These are phyloP conservation scores for Drosophila rufa DNA, from an alignment of 1,140 invertebrate genomes.

Conservation along the genomic window DNA sequence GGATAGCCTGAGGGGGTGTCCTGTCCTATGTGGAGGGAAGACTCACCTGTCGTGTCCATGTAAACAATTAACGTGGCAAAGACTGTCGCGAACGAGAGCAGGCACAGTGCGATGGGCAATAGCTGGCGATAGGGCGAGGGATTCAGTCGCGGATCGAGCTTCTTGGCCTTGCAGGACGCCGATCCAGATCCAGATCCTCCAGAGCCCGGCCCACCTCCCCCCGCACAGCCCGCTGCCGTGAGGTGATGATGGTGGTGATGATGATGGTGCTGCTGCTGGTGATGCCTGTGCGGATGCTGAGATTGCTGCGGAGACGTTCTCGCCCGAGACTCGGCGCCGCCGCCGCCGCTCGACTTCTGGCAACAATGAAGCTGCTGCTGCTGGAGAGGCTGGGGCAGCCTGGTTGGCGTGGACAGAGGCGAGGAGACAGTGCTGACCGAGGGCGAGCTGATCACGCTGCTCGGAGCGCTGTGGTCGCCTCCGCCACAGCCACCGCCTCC, in stretches of 20 bases:
- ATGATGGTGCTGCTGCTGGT: conserved; percentile 62
- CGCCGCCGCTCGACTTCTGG: conserved; percentile 48
- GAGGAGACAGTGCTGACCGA: conserved; percentile 79
- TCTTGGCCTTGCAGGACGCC: conserved; percentile 68
- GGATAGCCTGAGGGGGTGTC: conserved; percentile 32
- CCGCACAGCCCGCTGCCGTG: conserved; percentile 43
- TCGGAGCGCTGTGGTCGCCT: conserved; percentile 71
- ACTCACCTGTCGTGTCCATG: conserved; percentile 89
- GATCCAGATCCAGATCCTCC: conserved; percentile 20
- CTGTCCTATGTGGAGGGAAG: neutral
- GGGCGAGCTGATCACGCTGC: conserved; percentile 78
- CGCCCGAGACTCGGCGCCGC: conserved; percentile 42
- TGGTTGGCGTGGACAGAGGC: conserved; percentile 79
- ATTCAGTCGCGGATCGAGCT: conserved; percentile 80
- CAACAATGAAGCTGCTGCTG: conserved; percentile 68
- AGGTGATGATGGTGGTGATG: conserved; percentile 68
- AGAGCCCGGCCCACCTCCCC: conserved; percentile 10
- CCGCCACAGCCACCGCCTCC: conserved; percentile 52
- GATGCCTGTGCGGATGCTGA: conserved; percentile 57
- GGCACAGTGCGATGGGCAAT: conserved; percentile 87
- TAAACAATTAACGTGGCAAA: conserved; percentile 89
- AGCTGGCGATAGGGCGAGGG: conserved; percentile 86
- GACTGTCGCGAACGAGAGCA: conserved; percentile 89
- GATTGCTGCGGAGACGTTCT: conserved; percentile 53
- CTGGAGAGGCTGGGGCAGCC: conserved; percentile 66